Conservation (phyloP, 2,888 invertebrate species). For the Steromphala cineraria region DNA sequence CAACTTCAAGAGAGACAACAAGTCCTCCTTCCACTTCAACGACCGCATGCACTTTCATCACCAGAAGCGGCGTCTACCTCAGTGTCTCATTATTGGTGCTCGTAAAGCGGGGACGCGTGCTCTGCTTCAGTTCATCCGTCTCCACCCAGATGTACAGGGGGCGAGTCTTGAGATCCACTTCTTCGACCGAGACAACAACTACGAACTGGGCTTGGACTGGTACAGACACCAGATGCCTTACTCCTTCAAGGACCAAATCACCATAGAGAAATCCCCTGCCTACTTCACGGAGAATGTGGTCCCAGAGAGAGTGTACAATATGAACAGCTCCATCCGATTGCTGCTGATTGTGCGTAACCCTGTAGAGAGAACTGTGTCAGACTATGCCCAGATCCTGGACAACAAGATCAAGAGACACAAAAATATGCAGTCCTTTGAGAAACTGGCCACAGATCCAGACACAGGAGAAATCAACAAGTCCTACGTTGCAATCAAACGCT, state of each 20-base stretch:
- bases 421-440: conserved; percentile 69
- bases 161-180: conserved; percentile 98
- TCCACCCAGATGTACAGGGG: conserved; percentile 85
- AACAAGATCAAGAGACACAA: conserved; percentile 44
- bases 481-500: conserved; percentile 74
- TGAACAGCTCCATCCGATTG: conserved; percentile 92
- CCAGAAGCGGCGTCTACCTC: conserved; percentile 69
- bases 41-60: conserved; percentile 37
- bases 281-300: conserved; percentile 96
- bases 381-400: conserved; percentile 92
- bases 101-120: conserved; percentile 74
- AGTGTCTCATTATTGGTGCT: conserved; percentile 73
- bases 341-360: conserved; percentile 96
- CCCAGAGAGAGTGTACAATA: conserved; percentile 92
- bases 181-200: conserved; percentile 90
- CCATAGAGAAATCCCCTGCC: conserved; percentile 97
- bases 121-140: conserved; percentile 69
- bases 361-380: conserved; percentile 94
- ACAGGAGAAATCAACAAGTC: conserved; percentile 71
- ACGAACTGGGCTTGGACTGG: conserved; percentile 93
- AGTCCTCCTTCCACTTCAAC: conserved; percentile 59
- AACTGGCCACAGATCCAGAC: conserved; percentile 67
- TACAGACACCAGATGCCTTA: conserved; percentile 91
- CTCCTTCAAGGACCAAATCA: conserved; percentile 93
- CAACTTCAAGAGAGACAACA: conserved; percentile 39